Evolutionary conservation across 2,797 vertebrate species (phyloP), one percentile per base, ranked within the genome.

Genomic region (Alcedo atthis): DNA sequence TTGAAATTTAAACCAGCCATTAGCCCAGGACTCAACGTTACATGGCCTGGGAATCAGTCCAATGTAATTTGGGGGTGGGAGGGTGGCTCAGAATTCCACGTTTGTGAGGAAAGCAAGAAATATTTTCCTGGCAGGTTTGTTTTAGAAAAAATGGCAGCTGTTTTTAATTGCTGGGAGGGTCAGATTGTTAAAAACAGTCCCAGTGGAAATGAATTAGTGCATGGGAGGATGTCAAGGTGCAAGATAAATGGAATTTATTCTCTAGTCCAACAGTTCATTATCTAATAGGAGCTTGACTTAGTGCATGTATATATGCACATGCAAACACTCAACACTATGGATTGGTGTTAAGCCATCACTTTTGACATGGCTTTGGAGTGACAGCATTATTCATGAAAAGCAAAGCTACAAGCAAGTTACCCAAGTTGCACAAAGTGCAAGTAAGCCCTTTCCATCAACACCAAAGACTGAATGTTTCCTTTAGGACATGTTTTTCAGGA

Each of bases 71-170:
- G 55, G 82, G 90, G 90, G 90, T 95, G 93, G 90, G 87, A 95
- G 89, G 91, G 96, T 84, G 63, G 82, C 83, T 94, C 83, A 79
- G 82, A 93, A 96, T 96, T 95, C 92, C 95, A 95, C 57, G 4
- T 93, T 95, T 92, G 89, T 95, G 94, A 96, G 93, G 89, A 93
- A 95, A 95, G 92, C 81, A 96, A 96, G 93, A 96, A 95, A 96
- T 91, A 91, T 92, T 96, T 96, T 96, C 93, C 93, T 96, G 95
- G 96, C 93, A 94, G 80, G 82, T 95, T 94, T 81, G 53, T 89
- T 81, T 45, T 8, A 91, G 94, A 91, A 91, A 81, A 59, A 91
- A 91, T 30, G 85, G 81, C 91, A 96, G 85, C 90, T 94, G 95
- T 68, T 92, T 89, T 92, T 94, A 95, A 96, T 88, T 92, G 91